Conservation (phyloP, 2,113 vertebrate species). For the Carassius gibelio region DNA sequence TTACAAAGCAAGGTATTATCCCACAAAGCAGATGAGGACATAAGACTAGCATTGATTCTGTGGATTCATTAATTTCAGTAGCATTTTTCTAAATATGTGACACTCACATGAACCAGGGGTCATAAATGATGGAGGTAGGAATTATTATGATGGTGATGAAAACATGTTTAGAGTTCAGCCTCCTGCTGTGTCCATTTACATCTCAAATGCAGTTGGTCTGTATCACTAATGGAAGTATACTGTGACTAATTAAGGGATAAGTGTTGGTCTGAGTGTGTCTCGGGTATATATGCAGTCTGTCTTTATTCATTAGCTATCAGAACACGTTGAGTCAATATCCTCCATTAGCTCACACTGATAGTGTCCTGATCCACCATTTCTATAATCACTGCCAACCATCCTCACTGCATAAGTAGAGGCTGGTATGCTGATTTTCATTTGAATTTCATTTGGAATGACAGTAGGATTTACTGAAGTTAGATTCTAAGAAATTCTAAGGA, state of each 20-base stretch:
- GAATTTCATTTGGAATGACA: neutral
- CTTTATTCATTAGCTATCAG: slow-evolving; percentile 38
- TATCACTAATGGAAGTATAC: slow-evolving; percentile 4
- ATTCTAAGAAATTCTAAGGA: neutral
- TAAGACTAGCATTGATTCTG: neutral
- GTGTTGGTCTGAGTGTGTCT: slow-evolving; percentile 27
- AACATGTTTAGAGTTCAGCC: neutral
- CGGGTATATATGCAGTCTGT: slow-evolving; percentile 5
- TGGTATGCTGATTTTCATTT: neutral
- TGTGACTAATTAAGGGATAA: slow-evolving; percentile 35
- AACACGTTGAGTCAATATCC: slow-evolving; percentile 26
- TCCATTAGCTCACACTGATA: slow-evolving; percentile 6
- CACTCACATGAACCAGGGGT: neutral
- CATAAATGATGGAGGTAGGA: neutral
- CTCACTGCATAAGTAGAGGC: neutral
- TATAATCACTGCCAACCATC: slow-evolving; percentile 16
- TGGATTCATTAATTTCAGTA: neutral
- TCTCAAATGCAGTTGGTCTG: neutral
- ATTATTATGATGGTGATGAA: neutral
- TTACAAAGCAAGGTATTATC: neutral
- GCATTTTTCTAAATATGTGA: neutral
- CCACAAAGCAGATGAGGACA: neutral
- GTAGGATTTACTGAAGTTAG: neutral
- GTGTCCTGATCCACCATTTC: neutral
- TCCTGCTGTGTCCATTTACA: neutral